Conservation (phyloP, 2,888 invertebrate genomes). For the Colostygia pectinataria region DNA sequence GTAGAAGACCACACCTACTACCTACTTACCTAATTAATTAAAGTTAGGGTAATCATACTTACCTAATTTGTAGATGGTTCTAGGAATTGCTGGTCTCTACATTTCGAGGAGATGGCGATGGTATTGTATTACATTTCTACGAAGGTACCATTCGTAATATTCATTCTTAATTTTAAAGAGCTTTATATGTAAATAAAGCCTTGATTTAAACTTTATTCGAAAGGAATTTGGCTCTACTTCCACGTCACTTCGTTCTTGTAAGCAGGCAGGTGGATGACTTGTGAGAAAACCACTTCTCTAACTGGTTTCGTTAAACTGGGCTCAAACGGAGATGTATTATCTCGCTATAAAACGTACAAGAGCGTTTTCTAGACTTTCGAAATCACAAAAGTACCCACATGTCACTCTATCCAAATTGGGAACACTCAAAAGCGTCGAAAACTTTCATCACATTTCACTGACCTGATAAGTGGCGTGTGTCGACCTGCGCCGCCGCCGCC, state of each 20-base stretch:
- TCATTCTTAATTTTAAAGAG: too few relatives aligned
- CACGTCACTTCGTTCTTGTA: constrained; percentile 17
- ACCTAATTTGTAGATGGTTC: too few relatives aligned
- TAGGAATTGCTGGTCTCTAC: too few relatives aligned
- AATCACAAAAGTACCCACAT: constrained; percentile 10
- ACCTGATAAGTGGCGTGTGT: constrained; percentile 78
- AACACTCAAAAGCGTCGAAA: constrained; percentile 22
- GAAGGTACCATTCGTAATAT: too few relatives aligned
- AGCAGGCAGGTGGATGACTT: not conserved
- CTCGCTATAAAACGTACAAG: not conserved
- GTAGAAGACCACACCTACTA: too few relatives aligned
- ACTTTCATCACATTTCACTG: constrained; percentile 31
- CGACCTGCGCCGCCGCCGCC: constrained; percentile 63
- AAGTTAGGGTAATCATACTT: too few relatives aligned
- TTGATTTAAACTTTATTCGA: too few relatives aligned
- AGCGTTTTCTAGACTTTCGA: constrained; percentile 9
- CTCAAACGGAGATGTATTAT: not conserved
- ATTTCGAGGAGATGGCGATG: too few relatives aligned
- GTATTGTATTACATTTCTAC: too few relatives aligned
- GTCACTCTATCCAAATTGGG: constrained; percentile 17
- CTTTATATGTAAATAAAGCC: too few relatives aligned
- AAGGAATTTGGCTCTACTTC: constrained; percentile 7
- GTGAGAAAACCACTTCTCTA: constrained; percentile 1
- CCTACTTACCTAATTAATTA: too few relatives aligned
- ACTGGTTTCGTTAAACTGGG: constrained; percentile 4